A percentile compares a stretch with the other conserved stretches of the same genome.
phyloP scores from a whole-genome alignment of 2,888 invertebrate species.

The Papilio protenor region DNA sequence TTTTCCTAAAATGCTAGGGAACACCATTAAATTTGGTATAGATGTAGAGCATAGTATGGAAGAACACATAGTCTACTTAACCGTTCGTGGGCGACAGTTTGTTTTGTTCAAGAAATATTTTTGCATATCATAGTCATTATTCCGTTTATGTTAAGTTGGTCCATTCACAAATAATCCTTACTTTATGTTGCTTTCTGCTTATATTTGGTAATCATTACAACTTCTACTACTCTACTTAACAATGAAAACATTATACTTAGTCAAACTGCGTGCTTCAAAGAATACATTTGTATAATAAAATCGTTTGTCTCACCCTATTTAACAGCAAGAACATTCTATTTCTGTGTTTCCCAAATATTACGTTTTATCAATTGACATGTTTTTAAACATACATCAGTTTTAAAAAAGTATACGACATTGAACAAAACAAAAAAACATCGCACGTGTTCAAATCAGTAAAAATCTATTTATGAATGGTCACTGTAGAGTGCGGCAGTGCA shows the following conservation, averaged over 20 bases:
- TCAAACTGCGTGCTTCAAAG: background rate
- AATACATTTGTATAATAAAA: constrained; percentile 12
- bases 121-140: background rate
- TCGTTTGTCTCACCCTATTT: background rate
- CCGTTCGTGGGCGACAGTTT: too few species aligned
- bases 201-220: background rate
- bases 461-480: constrained; percentile 1
- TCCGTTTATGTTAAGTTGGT: background rate
- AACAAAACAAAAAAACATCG: constrained; percentile 6
- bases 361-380: background rate
- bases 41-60: too few species aligned
- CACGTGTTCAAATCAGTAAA: constrained; percentile 14
- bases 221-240: background rate
- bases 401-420: background rate
- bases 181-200: background rate
- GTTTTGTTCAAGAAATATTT: background rate
- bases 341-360: background rate
- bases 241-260: constrained; percentile 3
- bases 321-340: constrained; percentile 7
- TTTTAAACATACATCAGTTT: background rate
- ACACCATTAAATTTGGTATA: too few species aligned
- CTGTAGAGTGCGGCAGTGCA: constrained; percentile 3
- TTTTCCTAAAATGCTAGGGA: too few species aligned
- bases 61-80: too few species aligned
- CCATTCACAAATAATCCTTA: background rate